Evolutionary conservation across 1,140 invertebrate genomes (phyloP).

Genomic region (Meloidogyne floridensis): DNA sequence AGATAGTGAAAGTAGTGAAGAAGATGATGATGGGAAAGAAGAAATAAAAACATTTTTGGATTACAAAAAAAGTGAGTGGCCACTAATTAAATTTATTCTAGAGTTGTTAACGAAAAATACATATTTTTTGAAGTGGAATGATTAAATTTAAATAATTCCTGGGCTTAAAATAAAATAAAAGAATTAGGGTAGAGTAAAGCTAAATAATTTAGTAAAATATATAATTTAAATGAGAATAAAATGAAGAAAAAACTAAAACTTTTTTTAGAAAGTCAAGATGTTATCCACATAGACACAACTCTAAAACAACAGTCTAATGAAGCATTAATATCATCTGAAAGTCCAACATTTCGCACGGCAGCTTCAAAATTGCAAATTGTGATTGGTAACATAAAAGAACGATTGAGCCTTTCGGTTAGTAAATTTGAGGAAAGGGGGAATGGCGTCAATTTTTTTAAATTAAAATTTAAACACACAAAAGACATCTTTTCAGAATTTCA

Average conservation of each 20-base stretch:
- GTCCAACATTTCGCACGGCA: neutral
- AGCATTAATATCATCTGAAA: neutral
- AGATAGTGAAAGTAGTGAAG: neutral
- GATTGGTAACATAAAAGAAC: neutral
- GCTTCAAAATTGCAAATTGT: neutral
- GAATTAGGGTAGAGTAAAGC: neutral
- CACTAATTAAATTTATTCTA: neutral
- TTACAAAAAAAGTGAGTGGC: constrained; percentile 9
- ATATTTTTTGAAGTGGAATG: neutral
- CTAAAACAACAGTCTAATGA: neutral
- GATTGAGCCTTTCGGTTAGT: neutral
- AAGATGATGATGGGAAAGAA: neutral
- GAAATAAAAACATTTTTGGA: constrained; percentile 35
- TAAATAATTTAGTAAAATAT: neutral
- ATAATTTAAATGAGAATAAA: neutral
- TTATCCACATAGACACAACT: neutral
- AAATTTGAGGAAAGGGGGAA: neutral
- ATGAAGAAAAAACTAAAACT: neutral
- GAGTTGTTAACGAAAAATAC: neutral
- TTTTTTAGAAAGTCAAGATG: neutral
- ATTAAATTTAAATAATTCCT: too few relatives aligned
- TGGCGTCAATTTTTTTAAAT: neutral
- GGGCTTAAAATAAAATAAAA: too few relatives aligned
- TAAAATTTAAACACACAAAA: neutral
- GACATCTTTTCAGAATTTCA: neutral